These are phyloP conservation scores for Schizaphis graminum DNA, from an alignment of 2,888 invertebrate species.

Conservation along the genomic window DNA sequence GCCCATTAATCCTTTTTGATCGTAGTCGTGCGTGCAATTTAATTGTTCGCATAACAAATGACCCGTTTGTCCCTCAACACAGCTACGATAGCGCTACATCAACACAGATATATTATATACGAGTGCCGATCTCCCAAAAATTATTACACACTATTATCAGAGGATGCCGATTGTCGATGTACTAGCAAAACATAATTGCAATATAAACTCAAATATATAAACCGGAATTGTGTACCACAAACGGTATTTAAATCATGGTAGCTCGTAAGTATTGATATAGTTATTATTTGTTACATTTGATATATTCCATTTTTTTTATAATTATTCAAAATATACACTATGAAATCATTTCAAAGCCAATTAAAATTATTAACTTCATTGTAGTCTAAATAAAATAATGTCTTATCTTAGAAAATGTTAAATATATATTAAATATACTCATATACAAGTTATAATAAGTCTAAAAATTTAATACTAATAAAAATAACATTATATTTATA, in stretches of 20 bases:
- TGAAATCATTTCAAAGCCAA: background rate
- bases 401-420: too few species aligned
- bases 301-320: too few species aligned
- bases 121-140: background rate
- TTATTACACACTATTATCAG: background rate
- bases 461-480: too few species aligned
- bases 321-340: background rate
- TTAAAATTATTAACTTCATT: background rate
- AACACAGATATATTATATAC: background rate
- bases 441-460: too few species aligned
- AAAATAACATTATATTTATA: too few species aligned
- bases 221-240: background rate
- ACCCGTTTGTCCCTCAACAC: constrained; percentile 54
- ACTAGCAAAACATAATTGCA: background rate
- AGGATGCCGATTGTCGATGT: background rate
- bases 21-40: constrained; percentile 65
- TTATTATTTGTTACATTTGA: background rate
- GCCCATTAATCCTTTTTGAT: constrained; percentile 64
- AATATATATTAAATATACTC: too few species aligned
- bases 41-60: constrained; percentile 65
- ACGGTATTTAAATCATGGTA: background rate
- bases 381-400: too few species aligned
- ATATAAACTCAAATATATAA: background rate
- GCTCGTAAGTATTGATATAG: background rate
- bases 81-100: background rate